These are phyloP conservation scores for Pollenia labialis DNA, from an alignment of 2,888 invertebrate genomes.

Conservation along the genomic window DNA sequence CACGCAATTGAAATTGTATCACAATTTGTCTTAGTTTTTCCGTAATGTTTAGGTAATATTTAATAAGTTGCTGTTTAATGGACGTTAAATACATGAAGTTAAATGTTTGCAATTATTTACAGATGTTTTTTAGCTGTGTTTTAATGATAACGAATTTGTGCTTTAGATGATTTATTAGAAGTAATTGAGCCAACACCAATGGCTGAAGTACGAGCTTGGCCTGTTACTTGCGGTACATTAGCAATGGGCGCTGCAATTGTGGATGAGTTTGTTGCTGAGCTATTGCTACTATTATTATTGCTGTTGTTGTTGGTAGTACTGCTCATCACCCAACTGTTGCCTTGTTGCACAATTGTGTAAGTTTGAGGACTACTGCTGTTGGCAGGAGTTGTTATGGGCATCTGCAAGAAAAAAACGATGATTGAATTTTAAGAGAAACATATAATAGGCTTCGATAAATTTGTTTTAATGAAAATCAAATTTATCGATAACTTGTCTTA, in stretches of 20 bases:
- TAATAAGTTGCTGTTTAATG: constrained; percentile 20
- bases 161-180: constrained; percentile 71
- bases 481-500: too few relatives aligned
- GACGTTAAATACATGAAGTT: constrained; percentile 7
- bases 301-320: constrained; percentile 63
- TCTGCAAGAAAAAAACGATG: constrained; percentile 73
- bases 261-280: constrained; percentile 55
- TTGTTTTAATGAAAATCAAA: too few relatives aligned
- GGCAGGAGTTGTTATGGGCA: constrained; percentile 79
- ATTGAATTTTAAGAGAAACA: neutral
- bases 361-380: constrained; percentile 71
- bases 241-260: constrained; percentile 67
- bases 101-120: constrained; percentile 26
- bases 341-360: constrained; percentile 76
- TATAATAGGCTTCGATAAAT: too few relatives aligned
- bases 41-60: constrained; percentile 19
- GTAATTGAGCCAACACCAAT: constrained; percentile 45
- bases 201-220: constrained; percentile 31
- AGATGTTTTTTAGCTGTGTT: constrained; percentile 2
- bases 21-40: constrained; percentile 49
- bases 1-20: constrained; percentile 54
- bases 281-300: constrained; percentile 38
- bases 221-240: constrained; percentile 57
- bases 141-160: constrained; percentile 71
- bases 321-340: constrained; percentile 78